These are phyloP conservation scores for Scaptodrosophila latifasciaeformis DNA, from an alignment of 2,888 invertebrate genomes.

Conservation along the genomic window DNA sequence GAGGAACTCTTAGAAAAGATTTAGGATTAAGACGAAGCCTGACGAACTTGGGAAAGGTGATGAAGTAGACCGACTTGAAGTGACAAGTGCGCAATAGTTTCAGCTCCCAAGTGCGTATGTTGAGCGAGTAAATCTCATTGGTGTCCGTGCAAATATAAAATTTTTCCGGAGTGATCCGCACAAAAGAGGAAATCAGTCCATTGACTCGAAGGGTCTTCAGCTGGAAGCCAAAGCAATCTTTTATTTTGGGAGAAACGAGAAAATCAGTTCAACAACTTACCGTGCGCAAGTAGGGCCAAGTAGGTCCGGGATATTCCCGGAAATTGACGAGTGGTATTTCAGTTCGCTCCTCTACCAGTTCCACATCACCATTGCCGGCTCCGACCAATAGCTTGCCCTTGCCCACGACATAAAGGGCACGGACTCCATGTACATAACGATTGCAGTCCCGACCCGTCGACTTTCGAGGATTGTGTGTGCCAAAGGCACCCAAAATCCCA, in stretches of 20 bases:
- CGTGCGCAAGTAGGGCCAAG: slow-evolving; percentile 78
- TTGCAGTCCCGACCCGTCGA: slow-evolving; percentile 73
- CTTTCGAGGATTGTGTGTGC: slow-evolving; percentile 72
- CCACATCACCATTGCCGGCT: slow-evolving; percentile 89
- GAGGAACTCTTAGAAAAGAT: slow-evolving; percentile 15
- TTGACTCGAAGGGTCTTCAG: slow-evolving; percentile 78
- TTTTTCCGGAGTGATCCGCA: slow-evolving; percentile 77
- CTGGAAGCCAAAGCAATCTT: slow-evolving; percentile 70
- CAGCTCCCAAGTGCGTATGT: slow-evolving; percentile 80
- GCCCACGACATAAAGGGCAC: slow-evolving; percentile 79
- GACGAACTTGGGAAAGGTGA: slow-evolving; percentile 88
- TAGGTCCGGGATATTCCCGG: slow-evolving; percentile 76
- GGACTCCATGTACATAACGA: slow-evolving; percentile 76
- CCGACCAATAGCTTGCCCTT: slow-evolving; percentile 84
- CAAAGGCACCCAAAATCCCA: slow-evolving; percentile 77
- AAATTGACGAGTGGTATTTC: slow-evolving; percentile 58
- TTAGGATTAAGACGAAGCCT: not conserved
- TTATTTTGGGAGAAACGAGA: not conserved
- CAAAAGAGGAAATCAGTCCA: slow-evolving; percentile 85
- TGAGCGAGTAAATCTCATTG: slow-evolving; percentile 88
- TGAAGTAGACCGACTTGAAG: slow-evolving; percentile 84
- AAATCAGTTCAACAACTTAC: slow-evolving; percentile 60
- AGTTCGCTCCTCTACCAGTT: slow-evolving; percentile 81
- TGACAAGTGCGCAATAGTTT: slow-evolving; percentile 89
- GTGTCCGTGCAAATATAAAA: slow-evolving; percentile 85